phyloP scores from a whole-genome alignment of 2,797 vertebrate genomes.

The Microhierax caerulescens region DNA sequence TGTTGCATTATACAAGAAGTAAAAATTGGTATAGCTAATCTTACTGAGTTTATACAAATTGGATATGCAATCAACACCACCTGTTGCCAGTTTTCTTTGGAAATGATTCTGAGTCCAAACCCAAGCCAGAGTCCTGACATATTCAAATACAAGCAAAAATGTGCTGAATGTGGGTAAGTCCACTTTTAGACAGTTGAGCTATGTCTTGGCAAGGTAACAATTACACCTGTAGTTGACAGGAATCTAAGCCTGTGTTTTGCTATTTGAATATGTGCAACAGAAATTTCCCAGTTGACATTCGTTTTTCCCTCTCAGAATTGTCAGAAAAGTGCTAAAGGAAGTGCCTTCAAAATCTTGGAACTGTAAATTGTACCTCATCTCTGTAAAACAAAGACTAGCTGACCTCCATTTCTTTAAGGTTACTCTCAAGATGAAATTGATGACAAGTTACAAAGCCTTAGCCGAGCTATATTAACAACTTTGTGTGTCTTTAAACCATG shows the following conservation, averaged over 20 bases:
- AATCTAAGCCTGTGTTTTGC: fast-evolving
- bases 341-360: neutral
- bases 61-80: neutral
- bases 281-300: neutral
- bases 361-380: neutral
- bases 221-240: neutral
- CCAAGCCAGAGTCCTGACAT: neutral
- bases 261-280: fast-evolving
- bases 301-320: neutral
- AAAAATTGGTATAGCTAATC: neutral
- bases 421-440: neutral
- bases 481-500: neutral
- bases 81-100: neutral
- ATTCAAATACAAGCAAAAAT: neutral
- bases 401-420: neutral
- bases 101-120: neutral
- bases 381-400: neutral
- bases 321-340: neutral
- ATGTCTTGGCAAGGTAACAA: neutral
- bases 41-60: neutral
- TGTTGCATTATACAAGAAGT: neutral
- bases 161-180: neutral
- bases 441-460: neutral
- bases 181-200: neutral
- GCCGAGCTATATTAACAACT: neutral